These are phyloP conservation scores for Hylaea fasciaria DNA, from an alignment of 2,888 invertebrate species.

Conservation along the genomic window DNA sequence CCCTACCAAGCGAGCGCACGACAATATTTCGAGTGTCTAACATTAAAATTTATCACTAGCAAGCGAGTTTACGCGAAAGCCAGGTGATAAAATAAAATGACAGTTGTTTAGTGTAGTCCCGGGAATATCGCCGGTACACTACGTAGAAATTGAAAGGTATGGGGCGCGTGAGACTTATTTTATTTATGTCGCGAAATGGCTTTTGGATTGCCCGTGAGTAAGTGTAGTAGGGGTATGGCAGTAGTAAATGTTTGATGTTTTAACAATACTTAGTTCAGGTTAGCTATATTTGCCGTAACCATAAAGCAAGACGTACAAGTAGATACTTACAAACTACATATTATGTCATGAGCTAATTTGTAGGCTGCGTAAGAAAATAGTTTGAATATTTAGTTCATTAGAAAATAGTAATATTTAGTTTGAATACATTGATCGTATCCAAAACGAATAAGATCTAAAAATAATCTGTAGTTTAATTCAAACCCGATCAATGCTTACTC, in stretches of 20 bases:
- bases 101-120: constrained; percentile 82
- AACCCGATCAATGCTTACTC: not conserved
- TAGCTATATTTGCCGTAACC: not conserved
- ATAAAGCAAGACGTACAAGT: not conserved
- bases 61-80: constrained; percentile 78
- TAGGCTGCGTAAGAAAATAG: too few species aligned
- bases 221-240: constrained; percentile 58
- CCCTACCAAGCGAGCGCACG: constrained; percentile 51
- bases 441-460: too few species aligned
- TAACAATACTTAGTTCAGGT: constrained; percentile 20
- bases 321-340: too few species aligned
- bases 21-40: constrained; percentile 74
- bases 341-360: too few species aligned
- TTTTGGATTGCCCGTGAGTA: constrained; percentile 76
- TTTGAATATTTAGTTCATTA: too few species aligned
- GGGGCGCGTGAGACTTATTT: constrained; percentile 78
- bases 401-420: too few species aligned
- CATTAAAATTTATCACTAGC: constrained; percentile 83
- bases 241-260: constrained; percentile 40
- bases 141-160: constrained; percentile 83
- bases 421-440: too few species aligned
- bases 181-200: constrained; percentile 80
- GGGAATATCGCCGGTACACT: constrained; percentile 74
- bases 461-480: too few species aligned
- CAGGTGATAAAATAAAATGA: constrained; percentile 84